Evolutionary conservation across 2,113 vertebrate species (phyloP).

Genomic region (Scatophagus argus): DNA sequence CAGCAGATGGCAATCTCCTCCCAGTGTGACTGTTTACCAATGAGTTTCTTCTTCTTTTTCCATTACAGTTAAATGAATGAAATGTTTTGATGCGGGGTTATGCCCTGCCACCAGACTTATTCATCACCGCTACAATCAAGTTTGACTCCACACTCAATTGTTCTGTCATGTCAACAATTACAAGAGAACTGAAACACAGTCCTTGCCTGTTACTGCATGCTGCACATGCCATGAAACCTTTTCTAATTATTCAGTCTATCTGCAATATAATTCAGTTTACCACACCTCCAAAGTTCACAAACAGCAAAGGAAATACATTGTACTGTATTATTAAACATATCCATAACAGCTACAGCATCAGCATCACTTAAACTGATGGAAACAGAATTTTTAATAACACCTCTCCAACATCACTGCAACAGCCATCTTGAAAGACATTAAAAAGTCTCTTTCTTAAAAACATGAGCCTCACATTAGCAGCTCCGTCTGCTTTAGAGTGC

Average conservation of each 20-base stretch:
- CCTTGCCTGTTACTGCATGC: background rate
- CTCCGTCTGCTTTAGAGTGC: background rate
- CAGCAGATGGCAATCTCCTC: constrained; percentile 74
- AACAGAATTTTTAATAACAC: background rate
- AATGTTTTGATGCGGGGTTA: constrained; percentile 8
- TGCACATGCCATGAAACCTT: background rate
- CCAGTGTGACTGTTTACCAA: background rate
- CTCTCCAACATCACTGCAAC: background rate
- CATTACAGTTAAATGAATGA: background rate
- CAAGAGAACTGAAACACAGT: background rate
- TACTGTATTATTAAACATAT: background rate
- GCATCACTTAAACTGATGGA: background rate
- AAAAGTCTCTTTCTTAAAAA: too few species aligned
- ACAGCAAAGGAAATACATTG: background rate
- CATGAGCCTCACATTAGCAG: background rate
- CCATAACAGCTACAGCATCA: background rate
- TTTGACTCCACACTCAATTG: background rate
- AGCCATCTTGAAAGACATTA: too few species aligned
- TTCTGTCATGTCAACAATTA: background rate
- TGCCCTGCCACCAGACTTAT: background rate
- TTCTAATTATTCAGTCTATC: background rate
- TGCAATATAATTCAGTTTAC: background rate
- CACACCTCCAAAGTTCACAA: background rate
- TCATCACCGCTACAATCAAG: constrained; percentile 11
- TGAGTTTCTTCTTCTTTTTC: background rate